Evolutionary conservation across 2,797 vertebrate genomes (phyloP), one percentile per base, ranked within the genome.

Genomic region (Silurus lanzhouensis): DNA sequence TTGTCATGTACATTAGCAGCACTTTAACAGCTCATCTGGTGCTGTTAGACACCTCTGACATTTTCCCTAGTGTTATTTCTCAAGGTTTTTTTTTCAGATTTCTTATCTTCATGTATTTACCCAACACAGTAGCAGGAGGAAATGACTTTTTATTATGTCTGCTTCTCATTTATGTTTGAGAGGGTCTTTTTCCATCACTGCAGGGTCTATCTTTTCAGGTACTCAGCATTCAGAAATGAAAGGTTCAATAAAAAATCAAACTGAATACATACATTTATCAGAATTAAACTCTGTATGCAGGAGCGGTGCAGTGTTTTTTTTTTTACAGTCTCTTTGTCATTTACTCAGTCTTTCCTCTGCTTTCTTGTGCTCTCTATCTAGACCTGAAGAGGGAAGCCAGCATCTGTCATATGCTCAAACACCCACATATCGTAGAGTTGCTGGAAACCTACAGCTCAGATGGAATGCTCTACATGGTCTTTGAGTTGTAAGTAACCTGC

Each of bases 391-490:
- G 98, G 78, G 98, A 99, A 95, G 98, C 98, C 92, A 99, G 98
- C 91, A 99, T 99, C 92, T 99, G 98, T 95, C 98, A 99, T 94
- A 99, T 99, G 98, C 96, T 99, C 92, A 99, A 99, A 90, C 98
- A 99, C 93, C 97, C 98, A 81, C 98, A 99, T 94, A 99, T 99
- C 89, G 98, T 99, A 90, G 98, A 99, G 91, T 94, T 99, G 79
- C 93, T 99, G 93, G 98, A 99, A 93, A 99, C 98, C 20, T 99
- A 99, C 95, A 99, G 98, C 94, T 99, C 98, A 5, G 98, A 99
- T 93, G 98, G 98, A 92, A 99, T 99, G 98, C 98, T 99, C 92
- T 99, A 99, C 94, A 99, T 99, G 98, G 98, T 99, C 89, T 99
- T 99, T 89, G 98, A 99, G 95, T 99, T 97, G 98, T 99, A 95